These are phyloP conservation scores for Diarsia mendica DNA, from an alignment of 2,888 invertebrate genomes.

Conservation along the genomic window DNA sequence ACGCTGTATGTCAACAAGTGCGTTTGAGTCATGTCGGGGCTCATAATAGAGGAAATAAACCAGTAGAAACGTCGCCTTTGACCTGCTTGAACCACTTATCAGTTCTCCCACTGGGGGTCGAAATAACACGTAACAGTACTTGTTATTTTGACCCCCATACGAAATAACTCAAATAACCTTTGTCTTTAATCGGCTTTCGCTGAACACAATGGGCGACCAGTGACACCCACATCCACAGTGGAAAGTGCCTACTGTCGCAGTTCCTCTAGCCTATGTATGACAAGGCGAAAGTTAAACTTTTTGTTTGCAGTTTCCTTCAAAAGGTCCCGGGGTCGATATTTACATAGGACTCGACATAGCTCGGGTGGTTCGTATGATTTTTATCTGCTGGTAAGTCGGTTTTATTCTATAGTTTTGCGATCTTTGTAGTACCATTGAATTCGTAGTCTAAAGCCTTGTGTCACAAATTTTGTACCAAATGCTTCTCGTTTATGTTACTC, in stretches of 20 bases:
- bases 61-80: constrained; percentile 15
- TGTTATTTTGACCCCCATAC: constrained; percentile 18
- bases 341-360: constrained; percentile 63
- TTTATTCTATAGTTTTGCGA: constrained; percentile 29
- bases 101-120: constrained; percentile 28
- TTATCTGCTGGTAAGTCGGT: constrained; percentile 39
- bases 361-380: constrained; percentile 45
- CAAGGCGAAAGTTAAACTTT: constrained; percentile 82
- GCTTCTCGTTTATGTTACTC: background rate
- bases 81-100: constrained; percentile 6
- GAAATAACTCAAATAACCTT: constrained; percentile 66
- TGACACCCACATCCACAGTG: constrained; percentile 85
- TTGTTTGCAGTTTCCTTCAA: constrained; percentile 76
- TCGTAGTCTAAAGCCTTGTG: constrained; percentile 10
- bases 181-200: constrained; percentile 85
- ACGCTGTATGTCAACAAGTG: constrained; percentile 30
- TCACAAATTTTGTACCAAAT: constrained; percentile 9
- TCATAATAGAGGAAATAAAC: constrained; percentile 33
- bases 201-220: constrained; percentile 80
- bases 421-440: constrained; percentile 12
- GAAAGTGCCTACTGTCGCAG: constrained; percentile 79
- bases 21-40: constrained; percentile 43
- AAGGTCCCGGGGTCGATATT: constrained; percentile 77
- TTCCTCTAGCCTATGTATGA: constrained; percentile 68
- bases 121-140: constrained; percentile 42